phyloP scores from a whole-genome alignment of 2,888 invertebrate species.

The Drosophila neotestacea region DNA sequence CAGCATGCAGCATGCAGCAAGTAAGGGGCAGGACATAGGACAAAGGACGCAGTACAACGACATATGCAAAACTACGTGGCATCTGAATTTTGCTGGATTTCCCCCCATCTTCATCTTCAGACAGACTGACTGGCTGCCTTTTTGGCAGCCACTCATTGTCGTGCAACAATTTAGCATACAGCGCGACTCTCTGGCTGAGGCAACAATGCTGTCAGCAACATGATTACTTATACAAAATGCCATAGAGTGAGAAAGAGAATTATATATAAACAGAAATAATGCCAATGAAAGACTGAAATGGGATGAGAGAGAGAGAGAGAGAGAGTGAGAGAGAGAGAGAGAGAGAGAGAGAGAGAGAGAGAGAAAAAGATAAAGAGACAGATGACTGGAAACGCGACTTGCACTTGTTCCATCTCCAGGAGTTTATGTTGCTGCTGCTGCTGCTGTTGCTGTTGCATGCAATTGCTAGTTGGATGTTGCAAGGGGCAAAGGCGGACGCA shows the following conservation, averaged over 20 bases:
- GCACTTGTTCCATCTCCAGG: conserved; percentile 41
- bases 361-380: not conserved
- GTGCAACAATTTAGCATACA: conserved; percentile 62
- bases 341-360: too few species aligned
- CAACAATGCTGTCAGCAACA: conserved; percentile 66
- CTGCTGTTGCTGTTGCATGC: conserved; percentile 23
- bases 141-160: conserved; percentile 61
- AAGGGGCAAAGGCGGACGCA: not conserved
- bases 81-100: conserved; percentile 60
- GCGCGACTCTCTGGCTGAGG: conserved; percentile 51
- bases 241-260: conserved; percentile 15
- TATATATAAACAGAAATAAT: conserved; percentile 5
- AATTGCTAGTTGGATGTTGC: conserved; percentile 43
- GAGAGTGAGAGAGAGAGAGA: not conserved
- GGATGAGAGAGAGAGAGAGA: not conserved
- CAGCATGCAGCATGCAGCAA: conserved; percentile 4
- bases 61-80: conserved; percentile 80
- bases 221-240: conserved; percentile 55
- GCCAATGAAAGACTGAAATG: not conserved
- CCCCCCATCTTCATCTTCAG: conserved; percentile 4
- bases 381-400: conserved; percentile 31
- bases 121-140: conserved; percentile 27
- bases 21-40: not conserved
- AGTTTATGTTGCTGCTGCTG: conserved; percentile 16
- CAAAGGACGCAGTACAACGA: conserved; percentile 25